phyloP scores from a whole-genome alignment of 2,888 invertebrate genomes.

The Drosophila mayaguana region DNA sequence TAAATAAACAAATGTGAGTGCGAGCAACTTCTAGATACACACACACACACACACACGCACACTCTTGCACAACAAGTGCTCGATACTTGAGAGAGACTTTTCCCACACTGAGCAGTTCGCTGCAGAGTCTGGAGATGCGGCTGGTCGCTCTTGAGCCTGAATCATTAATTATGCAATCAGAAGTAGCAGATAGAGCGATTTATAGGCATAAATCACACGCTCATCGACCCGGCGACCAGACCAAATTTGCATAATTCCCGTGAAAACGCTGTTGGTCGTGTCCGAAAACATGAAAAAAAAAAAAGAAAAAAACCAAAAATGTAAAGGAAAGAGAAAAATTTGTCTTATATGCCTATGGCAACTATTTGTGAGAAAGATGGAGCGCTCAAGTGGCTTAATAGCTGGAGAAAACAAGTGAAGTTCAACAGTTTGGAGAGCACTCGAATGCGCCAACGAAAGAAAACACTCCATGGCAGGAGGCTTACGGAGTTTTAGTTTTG shows the following conservation, averaged over 20 bases:
- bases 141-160: slow-evolving; percentile 35
- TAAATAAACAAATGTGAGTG: slow-evolving; percentile 62
- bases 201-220: slow-evolving; percentile 76
- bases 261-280: slow-evolving; percentile 61
- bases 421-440: slow-evolving; percentile 80
- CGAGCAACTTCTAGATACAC: slow-evolving; percentile 26
- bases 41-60: slow-evolving; percentile 18
- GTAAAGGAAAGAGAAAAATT: background rate
- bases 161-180: slow-evolving; percentile 79
- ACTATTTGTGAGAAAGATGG: slow-evolving; percentile 38
- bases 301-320: background rate
- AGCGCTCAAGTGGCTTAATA: slow-evolving; percentile 76
- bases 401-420: slow-evolving; percentile 81
- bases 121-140: slow-evolving; percentile 22
- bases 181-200: slow-evolving; percentile 78
- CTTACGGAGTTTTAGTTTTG: slow-evolving; percentile 12
- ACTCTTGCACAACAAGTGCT: background rate
- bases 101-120: slow-evolving; percentile 62
- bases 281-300: slow-evolving; percentile 35
- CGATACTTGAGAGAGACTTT: slow-evolving; percentile 51
- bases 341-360: slow-evolving; percentile 20
- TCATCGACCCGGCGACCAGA: slow-evolving; percentile 59
- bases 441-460: slow-evolving; percentile 68
- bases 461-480: slow-evolving; percentile 69
- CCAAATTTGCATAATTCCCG: slow-evolving; percentile 79